phyloP scores from a whole-genome alignment of 2,797 vertebrate species.

The Delichon dasypus region DNA sequence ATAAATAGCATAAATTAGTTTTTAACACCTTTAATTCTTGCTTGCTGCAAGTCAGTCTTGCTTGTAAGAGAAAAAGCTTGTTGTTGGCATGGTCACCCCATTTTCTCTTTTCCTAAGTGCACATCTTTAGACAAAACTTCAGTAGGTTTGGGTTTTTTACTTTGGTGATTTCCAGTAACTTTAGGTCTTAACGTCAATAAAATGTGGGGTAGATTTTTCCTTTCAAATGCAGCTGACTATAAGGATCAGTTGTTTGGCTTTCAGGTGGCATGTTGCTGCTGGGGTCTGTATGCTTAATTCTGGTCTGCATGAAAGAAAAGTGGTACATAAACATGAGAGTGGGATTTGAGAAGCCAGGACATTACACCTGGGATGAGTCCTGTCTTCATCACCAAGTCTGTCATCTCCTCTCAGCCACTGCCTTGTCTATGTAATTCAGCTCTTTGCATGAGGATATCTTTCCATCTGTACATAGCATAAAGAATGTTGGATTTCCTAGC shows the following conservation, averaged over 20 bases:
- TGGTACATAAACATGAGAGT: background rate
- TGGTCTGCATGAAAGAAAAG: background rate
- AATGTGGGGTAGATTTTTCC: background rate
- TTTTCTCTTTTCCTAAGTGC: background rate
- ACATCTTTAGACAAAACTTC: background rate
- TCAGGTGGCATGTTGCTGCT: background rate
- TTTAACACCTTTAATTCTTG: background rate
- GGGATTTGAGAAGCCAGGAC: background rate
- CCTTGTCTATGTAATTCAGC: background rate
- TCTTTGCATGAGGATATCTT: background rate
- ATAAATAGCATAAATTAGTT: constrained; percentile 17
- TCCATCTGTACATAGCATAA: background rate
- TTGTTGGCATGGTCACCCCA: background rate
- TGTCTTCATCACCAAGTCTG: background rate
- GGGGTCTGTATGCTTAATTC: background rate
- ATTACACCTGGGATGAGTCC: background rate
- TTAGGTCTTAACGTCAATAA: background rate
- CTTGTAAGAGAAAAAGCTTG: no score
- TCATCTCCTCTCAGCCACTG: background rate
- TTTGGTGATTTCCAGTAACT: background rate
- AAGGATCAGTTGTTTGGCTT: background rate
- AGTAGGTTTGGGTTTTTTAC: background rate
- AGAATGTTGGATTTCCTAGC: background rate
- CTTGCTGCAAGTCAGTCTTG: background rate
- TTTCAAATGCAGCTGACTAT: background rate